phyloP scores from a whole-genome alignment of 2,797 vertebrate genomes.

The Gadopsis marmoratus region DNA sequence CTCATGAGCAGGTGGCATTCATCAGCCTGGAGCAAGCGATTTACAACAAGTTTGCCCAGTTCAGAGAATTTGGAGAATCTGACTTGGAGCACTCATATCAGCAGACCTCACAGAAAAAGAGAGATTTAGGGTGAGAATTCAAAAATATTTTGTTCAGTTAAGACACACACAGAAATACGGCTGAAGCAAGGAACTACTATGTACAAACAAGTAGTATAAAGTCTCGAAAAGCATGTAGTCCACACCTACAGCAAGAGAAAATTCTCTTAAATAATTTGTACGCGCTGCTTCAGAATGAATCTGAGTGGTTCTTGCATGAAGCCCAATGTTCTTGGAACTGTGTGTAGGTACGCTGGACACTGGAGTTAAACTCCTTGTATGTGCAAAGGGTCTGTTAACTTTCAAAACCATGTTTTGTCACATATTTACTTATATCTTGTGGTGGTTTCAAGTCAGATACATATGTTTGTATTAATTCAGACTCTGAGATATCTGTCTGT shows the following conservation, averaged over 20 bases:
- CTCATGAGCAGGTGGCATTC: too few relatives aligned
- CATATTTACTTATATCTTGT: slow-evolving; percentile 6
- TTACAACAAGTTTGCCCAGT: too few relatives aligned
- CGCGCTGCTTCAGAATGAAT: background rate
- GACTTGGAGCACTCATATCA: background rate
- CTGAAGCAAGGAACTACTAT: background rate
- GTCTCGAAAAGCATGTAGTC: background rate
- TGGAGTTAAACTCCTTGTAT: background rate
- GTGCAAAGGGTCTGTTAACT: background rate
- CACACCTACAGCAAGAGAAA: background rate
- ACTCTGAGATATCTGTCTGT: background rate
- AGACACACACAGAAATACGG: too few relatives aligned
- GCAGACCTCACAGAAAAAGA: background rate
- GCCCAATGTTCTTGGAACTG: background rate
- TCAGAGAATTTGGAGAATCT: background rate
- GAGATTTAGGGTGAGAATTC: background rate
- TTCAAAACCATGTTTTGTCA: background rate
- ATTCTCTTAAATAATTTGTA: background rate
- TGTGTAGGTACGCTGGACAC: background rate
- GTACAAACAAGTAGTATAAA: background rate
- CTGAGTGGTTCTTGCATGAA: background rate
- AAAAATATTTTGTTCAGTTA: background rate
- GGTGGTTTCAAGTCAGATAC: background rate
- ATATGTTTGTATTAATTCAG: background rate
- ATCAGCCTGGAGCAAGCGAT: too few relatives aligned